Evolutionary conservation across 1,140 invertebrate genomes (phyloP), one percentile per base, ranked within the genome.

Genomic region (Drosophila seguyi): DNA sequence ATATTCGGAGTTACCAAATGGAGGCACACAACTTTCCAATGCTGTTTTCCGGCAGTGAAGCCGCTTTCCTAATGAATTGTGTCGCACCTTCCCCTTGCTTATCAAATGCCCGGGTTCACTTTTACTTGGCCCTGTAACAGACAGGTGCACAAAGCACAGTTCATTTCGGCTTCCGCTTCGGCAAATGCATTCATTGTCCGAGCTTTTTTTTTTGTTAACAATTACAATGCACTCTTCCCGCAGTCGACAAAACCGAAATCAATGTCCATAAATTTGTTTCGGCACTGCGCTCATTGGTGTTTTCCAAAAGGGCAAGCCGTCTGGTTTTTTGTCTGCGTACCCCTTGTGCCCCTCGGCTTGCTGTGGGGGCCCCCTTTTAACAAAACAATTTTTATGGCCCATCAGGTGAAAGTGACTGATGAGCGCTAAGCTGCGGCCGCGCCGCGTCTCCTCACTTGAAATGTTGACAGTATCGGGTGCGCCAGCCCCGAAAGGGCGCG

Each of bases 401-500:
- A 66, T 83, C 71, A 25, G 81, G 85, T 90, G 85, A 90, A 90
- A 90, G 85, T 90, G 86, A 90, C 66, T 84, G 85, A 85, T 90
- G 85, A 55, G 39, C 57, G 41, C 57, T 31, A 25, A 74, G 42
- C 42, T 68, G 58, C 45, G 36, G 59, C 60, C 58, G 38, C 25
- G 25, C 60, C 57, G 77, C 73, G 41, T 56, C 42, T 71, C 42
- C 50, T 80, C 65, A 73, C 68, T 62, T 73, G 38, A 68, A 78
- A 67, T 75, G 85, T 74, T 84, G 84, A 88, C 84, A 87, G 68
- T 44, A 53, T 75, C 80, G 86, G 85, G 85, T 85, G 85, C 81
- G 84, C 74, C 86, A 22, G 67, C 69, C 52, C 47, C 29, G 78
- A 61, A 79, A 81, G 85, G 85, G 81, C 86, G 85, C 86, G 86